Conservation (phyloP, 2,113 vertebrate species). For the Jacana jacana region DNA sequence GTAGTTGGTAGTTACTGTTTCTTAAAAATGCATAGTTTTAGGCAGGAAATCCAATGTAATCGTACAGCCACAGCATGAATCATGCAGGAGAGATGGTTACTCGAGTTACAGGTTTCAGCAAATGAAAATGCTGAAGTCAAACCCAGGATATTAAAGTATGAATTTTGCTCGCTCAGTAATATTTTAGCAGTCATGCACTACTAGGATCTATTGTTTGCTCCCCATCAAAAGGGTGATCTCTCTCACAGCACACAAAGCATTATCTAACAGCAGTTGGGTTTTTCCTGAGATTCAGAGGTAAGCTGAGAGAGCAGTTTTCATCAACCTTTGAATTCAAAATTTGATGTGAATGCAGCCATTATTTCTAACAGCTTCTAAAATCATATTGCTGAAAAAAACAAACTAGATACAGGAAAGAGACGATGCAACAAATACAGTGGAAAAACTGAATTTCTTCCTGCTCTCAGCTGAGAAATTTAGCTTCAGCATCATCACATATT, state of each 20-base stretch:
- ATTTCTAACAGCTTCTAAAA: constrained; percentile 53
- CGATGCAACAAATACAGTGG: not conserved
- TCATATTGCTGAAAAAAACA: not conserved
- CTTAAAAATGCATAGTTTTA: not conserved
- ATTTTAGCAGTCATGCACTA: constrained; percentile 37
- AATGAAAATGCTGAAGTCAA: constrained; percentile 36
- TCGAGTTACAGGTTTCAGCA: constrained; percentile 14
- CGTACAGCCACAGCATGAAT: not conserved
- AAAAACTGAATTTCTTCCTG: not conserved
- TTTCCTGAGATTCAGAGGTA: constrained; percentile 48
- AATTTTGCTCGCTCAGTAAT: constrained; percentile 64
- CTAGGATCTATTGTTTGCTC: constrained; percentile 42
- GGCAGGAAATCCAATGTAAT: not conserved
- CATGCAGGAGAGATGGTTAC: not conserved
- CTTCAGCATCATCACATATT: not conserved
- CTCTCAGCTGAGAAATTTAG: not conserved
- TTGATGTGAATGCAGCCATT: constrained; percentile 5
- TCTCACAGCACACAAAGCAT: constrained; percentile 46
- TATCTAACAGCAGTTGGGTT: constrained; percentile 33
- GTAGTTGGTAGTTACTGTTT: too few relatives aligned
- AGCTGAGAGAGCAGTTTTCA: constrained; percentile 48
- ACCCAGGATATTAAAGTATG: not conserved
- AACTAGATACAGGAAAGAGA: not conserved
- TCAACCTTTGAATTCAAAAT: constrained; percentile 54
- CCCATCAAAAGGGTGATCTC: constrained; percentile 17